Conservation (phyloP, 2,888 invertebrate genomes). For the Eugnorisma glareosa region DNA sequence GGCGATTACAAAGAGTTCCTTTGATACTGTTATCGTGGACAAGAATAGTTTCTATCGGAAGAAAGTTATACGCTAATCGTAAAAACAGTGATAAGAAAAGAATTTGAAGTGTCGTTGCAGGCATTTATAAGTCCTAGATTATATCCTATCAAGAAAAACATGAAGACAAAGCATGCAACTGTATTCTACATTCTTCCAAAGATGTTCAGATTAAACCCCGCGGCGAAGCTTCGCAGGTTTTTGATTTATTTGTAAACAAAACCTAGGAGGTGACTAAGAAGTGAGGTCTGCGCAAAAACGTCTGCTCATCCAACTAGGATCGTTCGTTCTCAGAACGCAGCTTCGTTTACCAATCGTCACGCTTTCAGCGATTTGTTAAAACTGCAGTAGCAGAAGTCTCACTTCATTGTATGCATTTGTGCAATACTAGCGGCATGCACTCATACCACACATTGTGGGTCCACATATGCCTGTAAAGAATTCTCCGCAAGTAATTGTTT, state of each 20-base stretch:
- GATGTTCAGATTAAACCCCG: slow-evolving; percentile 13
- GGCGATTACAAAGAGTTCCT: not conserved
- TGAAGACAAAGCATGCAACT: not conserved
- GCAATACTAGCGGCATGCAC: not conserved
- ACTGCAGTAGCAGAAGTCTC: slow-evolving; percentile 38
- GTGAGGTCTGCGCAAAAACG: slow-evolving; percentile 51
- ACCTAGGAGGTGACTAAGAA: slow-evolving; percentile 58
- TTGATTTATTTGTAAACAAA: slow-evolving; percentile 67
- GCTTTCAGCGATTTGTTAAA: slow-evolving; percentile 52
- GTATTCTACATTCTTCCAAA: slow-evolving; percentile 17
- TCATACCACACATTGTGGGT: too few relatives aligned
- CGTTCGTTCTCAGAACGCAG: slow-evolving; percentile 59
- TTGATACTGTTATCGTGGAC: slow-evolving; percentile 12
- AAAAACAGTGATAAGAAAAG: not conserved
- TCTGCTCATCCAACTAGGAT: slow-evolving; percentile 56
- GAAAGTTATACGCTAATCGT: not conserved
- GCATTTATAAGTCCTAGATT: not conserved
- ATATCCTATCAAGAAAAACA: not conserved
- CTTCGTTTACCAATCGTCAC: slow-evolving; percentile 73
- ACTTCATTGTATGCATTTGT: slow-evolving; percentile 15
- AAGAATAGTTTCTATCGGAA: not conserved
- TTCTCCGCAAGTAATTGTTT: not conserved
- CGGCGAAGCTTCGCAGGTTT: slow-evolving; percentile 6
- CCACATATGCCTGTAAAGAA: not conserved
- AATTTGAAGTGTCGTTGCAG: not conserved